Conservation (phyloP, 1,140 invertebrate genomes). For the Saxidomus purpurata region DNA sequence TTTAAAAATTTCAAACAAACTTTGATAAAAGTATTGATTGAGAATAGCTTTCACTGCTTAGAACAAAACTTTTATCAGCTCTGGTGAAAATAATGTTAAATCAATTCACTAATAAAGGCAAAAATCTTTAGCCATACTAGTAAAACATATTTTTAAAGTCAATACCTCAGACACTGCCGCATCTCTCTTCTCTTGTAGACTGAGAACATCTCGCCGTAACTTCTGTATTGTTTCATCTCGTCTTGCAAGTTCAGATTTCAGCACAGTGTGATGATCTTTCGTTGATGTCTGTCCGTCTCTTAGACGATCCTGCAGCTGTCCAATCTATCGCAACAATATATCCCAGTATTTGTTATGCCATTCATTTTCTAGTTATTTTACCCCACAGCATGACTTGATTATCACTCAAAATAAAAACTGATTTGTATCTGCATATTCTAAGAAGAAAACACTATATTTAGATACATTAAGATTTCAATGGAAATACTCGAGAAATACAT, state of each 20-base stretch:
- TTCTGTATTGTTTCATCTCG: conserved; percentile 85
- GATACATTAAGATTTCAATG: too few relatives aligned
- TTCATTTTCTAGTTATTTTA: too few relatives aligned
- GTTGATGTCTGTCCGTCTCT: conserved; percentile 81
- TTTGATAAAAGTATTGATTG: neutral
- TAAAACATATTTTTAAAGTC: neutral
- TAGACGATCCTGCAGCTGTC: conserved; percentile 80
- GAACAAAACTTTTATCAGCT: too few relatives aligned
- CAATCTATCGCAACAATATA: conserved; percentile 74
- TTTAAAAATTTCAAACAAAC: neutral
- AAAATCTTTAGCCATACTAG: neutral
- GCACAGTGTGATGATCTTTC: conserved; percentile 82
- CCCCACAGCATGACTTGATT: too few relatives aligned
- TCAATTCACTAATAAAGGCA: neutral
- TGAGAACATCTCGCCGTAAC: conserved; percentile 82
- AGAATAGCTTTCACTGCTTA: neutral
- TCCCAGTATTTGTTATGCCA: too few relatives aligned
- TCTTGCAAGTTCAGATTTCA: conserved; percentile 83
- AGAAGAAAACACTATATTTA: too few relatives aligned
- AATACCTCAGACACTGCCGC: conserved; percentile 82
- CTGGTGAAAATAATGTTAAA: neutral
- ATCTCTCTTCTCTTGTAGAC: conserved; percentile 84
- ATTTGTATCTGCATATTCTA: too few relatives aligned
- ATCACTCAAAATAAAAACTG: too few relatives aligned
- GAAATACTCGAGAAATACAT: too few relatives aligned